Evolutionary conservation across 92 coral and sea anemone species (phyloP).

Genomic region (Diadumene lineata): DNA sequence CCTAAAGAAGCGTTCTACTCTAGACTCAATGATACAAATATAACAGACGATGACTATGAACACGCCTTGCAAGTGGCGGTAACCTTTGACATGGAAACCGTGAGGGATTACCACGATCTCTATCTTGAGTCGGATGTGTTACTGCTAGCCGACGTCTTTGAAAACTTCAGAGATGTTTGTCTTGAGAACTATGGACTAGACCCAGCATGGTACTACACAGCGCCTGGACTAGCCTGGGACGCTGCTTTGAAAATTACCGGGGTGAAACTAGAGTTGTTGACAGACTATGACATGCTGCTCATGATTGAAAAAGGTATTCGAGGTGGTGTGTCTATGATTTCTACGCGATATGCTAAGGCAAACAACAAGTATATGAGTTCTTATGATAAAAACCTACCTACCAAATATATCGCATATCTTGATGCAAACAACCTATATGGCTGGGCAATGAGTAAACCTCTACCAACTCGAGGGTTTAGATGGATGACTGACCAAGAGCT

Average conservation of each 20-base stretch:
- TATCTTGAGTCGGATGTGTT: conserved; percentile 29
- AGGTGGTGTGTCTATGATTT: conserved; percentile 39
- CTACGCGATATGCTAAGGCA: conserved; percentile 27
- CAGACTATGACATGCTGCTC: conserved; percentile 33
- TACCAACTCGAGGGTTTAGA: conserved; percentile 22
- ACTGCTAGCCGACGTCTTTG: conserved; percentile 45
- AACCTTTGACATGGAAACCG: conserved; percentile 27
- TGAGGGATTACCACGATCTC: conserved; percentile 44
- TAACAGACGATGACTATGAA: conserved; percentile 27
- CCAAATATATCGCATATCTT: conserved; percentile 31
- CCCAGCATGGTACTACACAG: conserved; percentile 43
- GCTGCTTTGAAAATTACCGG: conserved; percentile 24
- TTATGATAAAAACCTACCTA: conserved; percentile 15
- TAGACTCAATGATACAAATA: conserved; percentile 8
- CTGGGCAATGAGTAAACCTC: conserved; percentile 42
- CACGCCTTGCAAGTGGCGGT: conserved; percentile 45
- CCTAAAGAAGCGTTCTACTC: conserved; percentile 31
- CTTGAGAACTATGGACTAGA: conserved; percentile 20
- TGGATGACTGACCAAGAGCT: conserved; percentile 37
- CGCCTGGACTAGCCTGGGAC: conserved; percentile 58
- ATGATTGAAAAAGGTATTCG: conserved; percentile 41
- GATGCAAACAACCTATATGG: conserved; percentile 42
- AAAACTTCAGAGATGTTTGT: conserved; percentile 49
- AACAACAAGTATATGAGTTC: conserved; percentile 33
- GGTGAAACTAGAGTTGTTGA: conserved; percentile 26